Percentiles rank a stretch among this genome's conserved stretches.
phyloP scores from a whole-genome alignment of 2,797 vertebrate genomes.

The Rhynchotus rufescens region DNA sequence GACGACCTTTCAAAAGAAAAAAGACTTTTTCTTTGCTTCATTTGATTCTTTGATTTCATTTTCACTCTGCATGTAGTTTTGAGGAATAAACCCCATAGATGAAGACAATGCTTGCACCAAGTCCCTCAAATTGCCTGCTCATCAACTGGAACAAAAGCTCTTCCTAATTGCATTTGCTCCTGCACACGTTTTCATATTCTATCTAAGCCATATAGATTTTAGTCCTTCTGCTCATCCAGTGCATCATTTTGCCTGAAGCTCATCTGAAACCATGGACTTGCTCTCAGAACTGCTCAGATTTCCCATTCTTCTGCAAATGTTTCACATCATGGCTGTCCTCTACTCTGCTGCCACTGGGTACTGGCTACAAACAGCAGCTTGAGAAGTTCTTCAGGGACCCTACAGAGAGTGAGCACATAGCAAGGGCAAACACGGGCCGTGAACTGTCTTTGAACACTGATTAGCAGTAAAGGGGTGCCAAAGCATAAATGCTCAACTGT shows the following conservation, averaged over 20 bases:
- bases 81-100: not conserved
- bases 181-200: not conserved
- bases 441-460: slow-evolving; percentile 19
- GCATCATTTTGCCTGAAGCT: not conserved
- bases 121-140: not conserved
- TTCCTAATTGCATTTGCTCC: not conserved
- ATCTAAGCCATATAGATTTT: not conserved
- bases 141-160: not conserved
- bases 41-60: not conserved
- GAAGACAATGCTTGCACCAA: not conserved
- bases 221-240: not conserved
- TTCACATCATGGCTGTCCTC: accelerated
- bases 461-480: not conserved
- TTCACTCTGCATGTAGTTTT: not conserved
- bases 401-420: not conserved
- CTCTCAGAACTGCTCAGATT: not conserved
- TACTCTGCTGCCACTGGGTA: not conserved
- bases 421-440: not conserved
- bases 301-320: not conserved
- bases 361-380: not conserved
- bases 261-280: not conserved
- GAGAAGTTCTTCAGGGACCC: not conserved
- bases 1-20: not conserved
- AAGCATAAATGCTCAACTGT: not conserved
- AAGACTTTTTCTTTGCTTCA: not conserved